Conservation (phyloP, 2,797 vertebrate species). For the Melanotaenia nigrans region DNA sequence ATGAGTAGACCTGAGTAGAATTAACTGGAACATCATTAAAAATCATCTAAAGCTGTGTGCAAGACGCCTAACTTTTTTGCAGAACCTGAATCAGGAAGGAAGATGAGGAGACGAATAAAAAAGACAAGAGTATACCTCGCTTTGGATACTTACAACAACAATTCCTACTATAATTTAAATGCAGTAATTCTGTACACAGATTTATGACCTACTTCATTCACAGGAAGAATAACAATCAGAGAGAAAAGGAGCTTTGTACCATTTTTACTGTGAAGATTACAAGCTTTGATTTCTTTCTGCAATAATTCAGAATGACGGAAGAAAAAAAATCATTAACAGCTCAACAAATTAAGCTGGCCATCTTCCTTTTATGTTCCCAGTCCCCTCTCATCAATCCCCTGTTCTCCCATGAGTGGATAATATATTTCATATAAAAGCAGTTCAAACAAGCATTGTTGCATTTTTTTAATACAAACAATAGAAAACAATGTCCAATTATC, state of each 20-base stretch:
- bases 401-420: neutral
- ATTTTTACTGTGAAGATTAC: neutral
- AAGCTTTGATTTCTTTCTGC: constrained; percentile 32
- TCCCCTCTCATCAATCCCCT: neutral
- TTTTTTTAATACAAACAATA: neutral
- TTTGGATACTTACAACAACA: neutral
- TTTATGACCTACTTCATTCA: constrained; percentile 1
- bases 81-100: neutral
- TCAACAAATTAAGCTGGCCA: constrained; percentile 36
- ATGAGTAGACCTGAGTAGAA: neutral
- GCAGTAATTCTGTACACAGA: constrained; percentile 6
- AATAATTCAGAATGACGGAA: constrained; percentile 27
- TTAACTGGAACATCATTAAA: neutral
- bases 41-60: neutral
- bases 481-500: neutral
- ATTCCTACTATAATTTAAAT: neutral
- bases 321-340: constrained; percentile 10
- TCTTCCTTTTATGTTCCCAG: constrained; percentile 36
- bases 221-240: too few species aligned
- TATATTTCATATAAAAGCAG: too few species aligned
- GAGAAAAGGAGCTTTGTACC: too few species aligned
- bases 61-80: neutral
- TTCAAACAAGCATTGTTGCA: neutral
- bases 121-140: neutral
- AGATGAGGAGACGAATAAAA: neutral